Evolutionary conservation across 2,113 vertebrate genomes (phyloP).

Genomic region (Clarias macrocephalus): DNA sequence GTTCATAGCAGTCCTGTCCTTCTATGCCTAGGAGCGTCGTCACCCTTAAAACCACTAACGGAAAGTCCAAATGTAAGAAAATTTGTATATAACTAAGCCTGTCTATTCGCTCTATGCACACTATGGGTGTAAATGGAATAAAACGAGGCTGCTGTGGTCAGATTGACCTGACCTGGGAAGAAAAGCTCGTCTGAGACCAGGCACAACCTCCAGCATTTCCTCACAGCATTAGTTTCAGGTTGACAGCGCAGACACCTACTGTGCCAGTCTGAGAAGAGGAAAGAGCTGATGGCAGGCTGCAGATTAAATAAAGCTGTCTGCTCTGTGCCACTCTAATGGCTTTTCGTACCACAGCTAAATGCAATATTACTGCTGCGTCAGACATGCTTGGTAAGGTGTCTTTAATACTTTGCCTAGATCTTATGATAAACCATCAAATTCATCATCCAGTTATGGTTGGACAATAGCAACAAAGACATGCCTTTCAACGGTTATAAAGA

Average conservation of each 20-base stretch:
- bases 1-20: too few species aligned
- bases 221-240: constrained; percentile 46
- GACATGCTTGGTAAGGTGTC: constrained; percentile 62
- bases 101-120: too few species aligned
- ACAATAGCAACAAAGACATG: constrained; percentile 14
- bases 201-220: neutral
- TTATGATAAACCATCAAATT: constrained; percentile 23
- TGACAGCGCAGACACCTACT: constrained; percentile 68
- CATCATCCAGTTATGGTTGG: constrained; percentile 16
- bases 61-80: too few species aligned
- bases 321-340: constrained; percentile 68
- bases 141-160: neutral
- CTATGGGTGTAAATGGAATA: neutral
- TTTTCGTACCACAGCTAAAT: constrained; percentile 69
- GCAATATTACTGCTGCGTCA: constrained; percentile 66
- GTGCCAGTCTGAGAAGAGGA: constrained; percentile 64
- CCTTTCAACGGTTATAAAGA: neutral
- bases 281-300: constrained; percentile 67
- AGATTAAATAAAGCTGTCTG: constrained; percentile 74
- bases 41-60: too few species aligned
- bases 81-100: too few species aligned
- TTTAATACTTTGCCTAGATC: neutral
- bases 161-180: neutral
- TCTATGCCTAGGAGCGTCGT: too few species aligned
- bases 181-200: neutral